A percentile compares a stretch with the other conserved stretches of the same genome.
Conservation (phyloP, 2,113 vertebrate species). For the Percina caprodes region DNA sequence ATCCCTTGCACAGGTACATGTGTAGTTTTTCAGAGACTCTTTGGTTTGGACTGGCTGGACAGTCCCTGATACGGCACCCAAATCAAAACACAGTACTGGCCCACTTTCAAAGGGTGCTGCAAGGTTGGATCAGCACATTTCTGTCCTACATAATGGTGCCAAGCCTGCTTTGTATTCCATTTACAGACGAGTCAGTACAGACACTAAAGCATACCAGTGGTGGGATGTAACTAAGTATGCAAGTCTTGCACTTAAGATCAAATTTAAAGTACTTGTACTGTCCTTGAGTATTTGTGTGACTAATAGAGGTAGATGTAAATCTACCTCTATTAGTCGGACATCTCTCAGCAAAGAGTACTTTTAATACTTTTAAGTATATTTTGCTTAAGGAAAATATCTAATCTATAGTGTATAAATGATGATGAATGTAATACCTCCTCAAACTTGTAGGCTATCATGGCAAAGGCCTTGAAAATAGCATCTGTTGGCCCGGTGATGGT, state of each 20-base stretch:
- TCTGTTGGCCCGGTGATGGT: slow-evolving; percentile 98
- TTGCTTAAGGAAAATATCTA: neutral
- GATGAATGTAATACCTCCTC: slow-evolving; percentile 89
- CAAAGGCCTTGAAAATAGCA: slow-evolving; percentile 99
- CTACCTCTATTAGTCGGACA: too few relatives aligned
- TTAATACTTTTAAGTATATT: neutral
- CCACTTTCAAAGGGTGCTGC: slow-evolving; percentile 66
- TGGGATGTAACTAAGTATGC: neutral
- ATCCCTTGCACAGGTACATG: neutral
- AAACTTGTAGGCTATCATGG: slow-evolving; percentile 99
- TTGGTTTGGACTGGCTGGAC: neutral
- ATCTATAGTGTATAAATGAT: neutral
- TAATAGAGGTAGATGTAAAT: too few relatives aligned
- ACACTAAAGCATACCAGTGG: neutral
- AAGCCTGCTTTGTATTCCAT: slow-evolving; percentile 57
- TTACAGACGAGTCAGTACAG: slow-evolving; percentile 26
- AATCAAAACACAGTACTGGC: slow-evolving; percentile 52
- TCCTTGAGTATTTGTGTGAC: neutral
- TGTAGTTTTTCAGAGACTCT: slow-evolving; percentile 9
- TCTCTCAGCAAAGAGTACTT: too few relatives aligned
- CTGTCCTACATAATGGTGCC: slow-evolving; percentile 47
- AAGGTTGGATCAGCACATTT: slow-evolving; percentile 72
- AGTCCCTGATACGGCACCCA: slow-evolving; percentile 20
- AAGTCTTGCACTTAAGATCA: neutral
- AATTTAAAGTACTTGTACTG: neutral